Conservation (phyloP, 2,888 invertebrate genomes). For the Chymomyza procnemis region DNA sequence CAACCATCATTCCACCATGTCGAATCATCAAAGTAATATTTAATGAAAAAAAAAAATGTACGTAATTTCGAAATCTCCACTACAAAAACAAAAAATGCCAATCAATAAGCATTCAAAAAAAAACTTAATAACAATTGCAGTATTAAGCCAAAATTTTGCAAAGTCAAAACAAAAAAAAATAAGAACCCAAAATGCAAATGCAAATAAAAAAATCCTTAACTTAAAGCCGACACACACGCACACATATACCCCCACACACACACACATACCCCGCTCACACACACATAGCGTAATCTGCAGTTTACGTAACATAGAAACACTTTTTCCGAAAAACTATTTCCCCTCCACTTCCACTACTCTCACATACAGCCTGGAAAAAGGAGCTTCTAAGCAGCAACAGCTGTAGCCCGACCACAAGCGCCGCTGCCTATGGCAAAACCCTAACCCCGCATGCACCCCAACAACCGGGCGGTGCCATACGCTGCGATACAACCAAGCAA, state of each 20-base stretch:
- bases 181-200: constrained; percentile 11
- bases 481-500: constrained; percentile 62
- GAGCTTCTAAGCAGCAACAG: constrained; percentile 38
- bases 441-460: constrained; percentile 45
- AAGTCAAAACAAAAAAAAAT: constrained; percentile 20
- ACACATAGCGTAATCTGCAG: constrained; percentile 5
- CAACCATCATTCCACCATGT: constrained; percentile 30
- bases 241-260: background rate
- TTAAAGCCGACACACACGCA: constrained; percentile 46
- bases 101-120: constrained; percentile 65
- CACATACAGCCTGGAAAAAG: constrained; percentile 68
- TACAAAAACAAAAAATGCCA: constrained; percentile 37
- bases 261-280: background rate
- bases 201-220: constrained; percentile 33
- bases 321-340: constrained; percentile 70
- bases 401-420: constrained; percentile 63
- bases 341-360: constrained; percentile 61
- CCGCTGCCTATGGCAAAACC: constrained; percentile 58
- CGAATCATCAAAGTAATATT: constrained; percentile 50
- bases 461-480: constrained; percentile 62
- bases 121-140: constrained; percentile 50
- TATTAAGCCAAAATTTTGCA: constrained; percentile 43
- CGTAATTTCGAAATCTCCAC: constrained; percentile 58
- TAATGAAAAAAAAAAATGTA: constrained; percentile 37
- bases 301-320: constrained; percentile 70